Percentiles rank a stretch among this genome's conserved stretches.
Evolutionary conservation across 2,113 vertebrate genomes (phyloP).

Genomic region (Eretmochelys imbricata): DNA sequence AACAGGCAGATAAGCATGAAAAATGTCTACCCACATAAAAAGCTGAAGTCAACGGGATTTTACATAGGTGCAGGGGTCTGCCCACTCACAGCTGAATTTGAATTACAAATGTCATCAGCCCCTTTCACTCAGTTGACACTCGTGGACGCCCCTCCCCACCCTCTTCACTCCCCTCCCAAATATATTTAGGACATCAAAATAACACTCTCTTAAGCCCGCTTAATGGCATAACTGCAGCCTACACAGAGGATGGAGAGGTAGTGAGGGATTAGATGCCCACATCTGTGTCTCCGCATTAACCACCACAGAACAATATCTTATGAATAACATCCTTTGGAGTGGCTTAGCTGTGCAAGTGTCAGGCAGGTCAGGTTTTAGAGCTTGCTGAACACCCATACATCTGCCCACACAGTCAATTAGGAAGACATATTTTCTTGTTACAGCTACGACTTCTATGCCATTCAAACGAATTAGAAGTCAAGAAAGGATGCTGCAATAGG

Average conservation of each 20-base stretch:
- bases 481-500: background rate
- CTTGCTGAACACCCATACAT: background rate
- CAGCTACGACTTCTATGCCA: background rate
- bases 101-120: background rate
- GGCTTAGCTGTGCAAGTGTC: background rate
- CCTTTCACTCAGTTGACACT: background rate
- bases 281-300: background rate
- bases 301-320: background rate
- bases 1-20: background rate
- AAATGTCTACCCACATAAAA: background rate
- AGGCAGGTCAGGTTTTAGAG: background rate
- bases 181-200: background rate
- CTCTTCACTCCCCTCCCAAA: background rate
- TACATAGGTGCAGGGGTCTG: background rate
- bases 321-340: background rate
- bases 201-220: background rate
- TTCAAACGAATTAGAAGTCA: background rate
- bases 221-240: background rate
- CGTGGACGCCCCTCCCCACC: background rate
- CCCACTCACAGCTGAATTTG: background rate
- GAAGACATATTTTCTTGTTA: background rate
- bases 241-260: background rate
- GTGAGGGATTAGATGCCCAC: background rate
- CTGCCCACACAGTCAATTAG: background rate
- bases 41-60: background rate